phyloP scores from a whole-genome alignment of 2,113 vertebrate species.

The Pluvialis apricaria region DNA sequence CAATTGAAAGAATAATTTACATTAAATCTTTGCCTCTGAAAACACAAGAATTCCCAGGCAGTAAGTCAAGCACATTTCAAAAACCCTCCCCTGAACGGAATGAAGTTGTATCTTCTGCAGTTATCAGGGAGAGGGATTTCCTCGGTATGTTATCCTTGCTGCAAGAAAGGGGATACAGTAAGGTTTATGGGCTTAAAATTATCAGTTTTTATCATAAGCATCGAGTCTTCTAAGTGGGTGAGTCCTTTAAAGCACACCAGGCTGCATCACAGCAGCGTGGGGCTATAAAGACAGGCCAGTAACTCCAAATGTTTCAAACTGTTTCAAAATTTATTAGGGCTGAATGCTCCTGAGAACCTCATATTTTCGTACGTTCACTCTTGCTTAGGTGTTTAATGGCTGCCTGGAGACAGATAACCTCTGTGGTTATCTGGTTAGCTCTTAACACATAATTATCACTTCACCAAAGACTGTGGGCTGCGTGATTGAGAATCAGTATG shows the following conservation, averaged over 20 bases:
- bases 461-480: conserved; percentile 44
- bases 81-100: neutral
- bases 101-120: neutral
- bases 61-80: neutral
- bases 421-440: conserved; percentile 69
- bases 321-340: conserved; percentile 55
- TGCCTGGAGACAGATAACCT: conserved; percentile 50
- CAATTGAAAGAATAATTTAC: conserved; percentile 45
- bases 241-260: conserved; percentile 31
- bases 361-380: conserved; percentile 64
- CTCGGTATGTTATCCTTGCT: neutral
- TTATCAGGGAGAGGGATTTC: neutral
- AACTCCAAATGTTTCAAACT: conserved; percentile 62
- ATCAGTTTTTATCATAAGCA: neutral
- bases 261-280: conserved; percentile 22
- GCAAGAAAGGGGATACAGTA: neutral
- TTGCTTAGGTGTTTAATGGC: conserved; percentile 69
- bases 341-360: conserved; percentile 65
- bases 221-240: neutral
- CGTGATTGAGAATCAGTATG: conserved; percentile 48
- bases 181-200: neutral
- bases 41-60: conserved; percentile 5
- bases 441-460: conserved; percentile 68
- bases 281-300: conserved; percentile 43
- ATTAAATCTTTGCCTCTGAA: neutral